Conservation (phyloP, 2,797 vertebrate species). For the Mus caroli region DNA sequence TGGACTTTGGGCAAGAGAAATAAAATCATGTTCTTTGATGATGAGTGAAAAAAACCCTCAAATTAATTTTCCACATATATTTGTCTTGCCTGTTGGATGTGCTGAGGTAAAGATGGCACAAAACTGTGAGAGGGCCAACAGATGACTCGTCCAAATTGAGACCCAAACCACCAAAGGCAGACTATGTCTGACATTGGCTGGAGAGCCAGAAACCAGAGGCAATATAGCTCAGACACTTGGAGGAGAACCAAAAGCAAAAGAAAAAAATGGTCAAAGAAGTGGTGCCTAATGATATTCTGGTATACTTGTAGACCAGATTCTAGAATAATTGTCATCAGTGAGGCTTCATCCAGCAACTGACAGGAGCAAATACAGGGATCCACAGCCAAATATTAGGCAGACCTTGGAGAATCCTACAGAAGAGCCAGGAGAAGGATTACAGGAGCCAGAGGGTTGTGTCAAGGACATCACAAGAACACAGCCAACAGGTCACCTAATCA, state of each 20-base stretch:
- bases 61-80: neutral
- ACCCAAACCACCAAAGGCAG: neutral
- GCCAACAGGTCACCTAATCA: neutral
- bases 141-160: neutral
- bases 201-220: neutral
- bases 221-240: neutral
- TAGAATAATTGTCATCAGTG: neutral
- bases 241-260: neutral
- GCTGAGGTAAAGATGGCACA: neutral
- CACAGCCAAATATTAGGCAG: neutral
- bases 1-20: neutral
- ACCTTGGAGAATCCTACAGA: neutral
- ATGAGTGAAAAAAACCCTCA: neutral
- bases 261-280: neutral
- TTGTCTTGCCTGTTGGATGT: neutral
- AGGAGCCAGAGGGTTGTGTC: neutral
- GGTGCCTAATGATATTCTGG: neutral
- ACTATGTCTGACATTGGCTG: neutral
- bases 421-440: neutral
- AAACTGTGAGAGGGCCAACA: neutral
- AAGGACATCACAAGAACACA: neutral
- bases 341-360: neutral
- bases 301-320: neutral
- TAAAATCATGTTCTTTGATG: neutral
- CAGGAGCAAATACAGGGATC: neutral